Evolutionary conservation across 2,113 vertebrate species (phyloP).

Genomic region (Triplophysa rosa): DNA sequence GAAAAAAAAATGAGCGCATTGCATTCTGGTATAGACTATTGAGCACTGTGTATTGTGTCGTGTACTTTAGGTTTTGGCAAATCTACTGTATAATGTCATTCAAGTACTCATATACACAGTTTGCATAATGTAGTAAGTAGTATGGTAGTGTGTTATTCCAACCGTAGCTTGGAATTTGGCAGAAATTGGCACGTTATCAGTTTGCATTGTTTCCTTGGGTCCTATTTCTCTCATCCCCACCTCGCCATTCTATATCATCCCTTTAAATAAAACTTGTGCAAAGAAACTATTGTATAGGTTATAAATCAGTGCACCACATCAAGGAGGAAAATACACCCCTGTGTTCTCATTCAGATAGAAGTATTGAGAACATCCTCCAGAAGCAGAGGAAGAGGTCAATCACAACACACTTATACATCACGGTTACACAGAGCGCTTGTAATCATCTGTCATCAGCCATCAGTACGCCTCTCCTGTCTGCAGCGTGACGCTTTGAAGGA

Average conservation of each 20-base stretch:
- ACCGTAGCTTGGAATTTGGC: too few relatives aligned
- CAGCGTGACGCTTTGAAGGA: background rate
- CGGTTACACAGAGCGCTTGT: background rate
- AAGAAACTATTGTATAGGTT: background rate
- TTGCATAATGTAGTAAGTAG: too few relatives aligned
- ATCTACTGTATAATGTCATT: background rate
- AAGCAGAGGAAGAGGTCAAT: constrained; percentile 23
- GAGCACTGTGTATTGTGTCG: background rate
- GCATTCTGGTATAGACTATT: too few relatives aligned
- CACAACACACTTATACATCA: constrained; percentile 25
- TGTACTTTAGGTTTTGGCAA: background rate
- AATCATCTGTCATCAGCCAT: constrained; percentile 39
- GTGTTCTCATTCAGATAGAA: background rate
- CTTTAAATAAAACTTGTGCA: background rate
- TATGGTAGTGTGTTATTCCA: too few relatives aligned
- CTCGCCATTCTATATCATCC: background rate
- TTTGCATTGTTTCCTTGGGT: background rate
- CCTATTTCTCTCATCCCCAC: background rate
- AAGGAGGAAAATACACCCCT: background rate
- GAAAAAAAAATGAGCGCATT: background rate
- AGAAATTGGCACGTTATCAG: too few relatives aligned
- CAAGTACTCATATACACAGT: background rate
- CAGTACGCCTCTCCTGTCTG: constrained; percentile 14
- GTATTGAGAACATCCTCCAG: constrained; percentile 4
- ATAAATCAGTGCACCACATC: constrained; percentile 4